Base-by-base conservation (phyloP, 2,113 vertebrate species). In the Macrotis lagotis region DNA sequence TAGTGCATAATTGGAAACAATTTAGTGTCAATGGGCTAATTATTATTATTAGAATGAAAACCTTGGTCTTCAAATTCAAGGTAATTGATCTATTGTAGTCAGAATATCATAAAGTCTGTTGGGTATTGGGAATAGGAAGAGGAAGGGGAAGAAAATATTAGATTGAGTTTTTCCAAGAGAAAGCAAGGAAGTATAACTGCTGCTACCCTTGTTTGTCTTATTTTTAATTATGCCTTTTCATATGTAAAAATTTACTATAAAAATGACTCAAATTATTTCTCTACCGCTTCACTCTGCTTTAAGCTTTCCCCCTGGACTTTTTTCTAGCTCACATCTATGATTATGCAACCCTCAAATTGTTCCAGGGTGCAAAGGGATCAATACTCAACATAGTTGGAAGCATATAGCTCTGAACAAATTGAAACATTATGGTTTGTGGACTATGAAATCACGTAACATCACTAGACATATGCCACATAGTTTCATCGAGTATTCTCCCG, bases 351-450 rank as follows among this genome's bases (percentile, higher is more conserved):
- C 91, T 52, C 89, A 91, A 90, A 95, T 95, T 92, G 96, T 47
- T 89, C 53, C 89, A 91, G n/a, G 89, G 89, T 88, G 48, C 12
- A 94, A 92, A 96, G 26, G 49, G 50, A 96, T 95, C 92, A 90
- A 96, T 93, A 93, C 31, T 37, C 93, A 91, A 92, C 59, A 90
- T 25, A 55, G 90, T 94, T 0, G 12, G 96, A 97, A 90, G 94
- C 95, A n/a, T 92, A 88, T 8, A 95, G 90, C 96, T 96, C 96
- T 88, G 91, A 95, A 95, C 93, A 97, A 96, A 96, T 3, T 24
- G 94, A 93, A 94, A 74, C 96, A 90, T 97, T 93, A 95, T 74
- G 93, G 94, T 97, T 97, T 97, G 96, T 97, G 96, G 89, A 93
- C 93, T 97, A 93, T 96, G 97, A 97, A 98, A 97, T 97, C 89